These are phyloP conservation scores for Barbus barbus DNA, from an alignment of 2,113 vertebrate genomes.

Conservation along the genomic window DNA sequence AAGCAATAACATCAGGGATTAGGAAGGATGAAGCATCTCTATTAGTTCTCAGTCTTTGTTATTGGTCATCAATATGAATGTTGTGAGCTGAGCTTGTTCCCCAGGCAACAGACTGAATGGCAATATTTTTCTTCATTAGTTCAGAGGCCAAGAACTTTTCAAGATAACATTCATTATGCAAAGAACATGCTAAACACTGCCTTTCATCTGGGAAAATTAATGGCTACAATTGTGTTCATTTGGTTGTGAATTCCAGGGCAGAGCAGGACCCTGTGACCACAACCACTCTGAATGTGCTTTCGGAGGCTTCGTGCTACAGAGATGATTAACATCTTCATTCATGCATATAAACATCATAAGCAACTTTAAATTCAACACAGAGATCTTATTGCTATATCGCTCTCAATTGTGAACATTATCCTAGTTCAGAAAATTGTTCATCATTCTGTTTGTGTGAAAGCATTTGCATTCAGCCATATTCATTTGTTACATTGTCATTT, in stretches of 20 bases:
- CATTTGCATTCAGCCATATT: neutral
- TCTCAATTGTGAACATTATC: neutral
- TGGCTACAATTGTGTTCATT: neutral
- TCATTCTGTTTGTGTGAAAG: neutral
- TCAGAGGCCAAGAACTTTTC: slow-evolving; percentile 7
- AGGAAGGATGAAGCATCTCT: slow-evolving; percentile 28
- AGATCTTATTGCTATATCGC: neutral
- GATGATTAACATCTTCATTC: slow-evolving; percentile 4
- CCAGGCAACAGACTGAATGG: slow-evolving; percentile 36
- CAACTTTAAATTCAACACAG: neutral
- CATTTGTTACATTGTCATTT: neutral
- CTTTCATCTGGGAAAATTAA: neutral
- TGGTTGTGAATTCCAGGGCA: neutral
- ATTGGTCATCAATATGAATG: slow-evolving; percentile 4
- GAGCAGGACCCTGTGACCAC: neutral
- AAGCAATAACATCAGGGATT: slow-evolving; percentile 19
- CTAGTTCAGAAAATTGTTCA: neutral
- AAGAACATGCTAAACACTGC: neutral
- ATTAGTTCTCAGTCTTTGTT: slow-evolving; percentile 8
- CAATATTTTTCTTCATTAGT: slow-evolving; percentile 25
- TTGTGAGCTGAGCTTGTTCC: slow-evolving; percentile 35
- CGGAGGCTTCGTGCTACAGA: neutral
- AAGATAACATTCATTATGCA: slow-evolving; percentile 26
- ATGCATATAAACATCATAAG: neutral
- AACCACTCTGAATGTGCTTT: neutral